A percentile compares a stretch with the other conserved stretches of the same genome.
These are phyloP conservation scores for Macrotis lagotis DNA, from an alignment of 2,113 vertebrate genomes.

Conservation along the genomic window DNA sequence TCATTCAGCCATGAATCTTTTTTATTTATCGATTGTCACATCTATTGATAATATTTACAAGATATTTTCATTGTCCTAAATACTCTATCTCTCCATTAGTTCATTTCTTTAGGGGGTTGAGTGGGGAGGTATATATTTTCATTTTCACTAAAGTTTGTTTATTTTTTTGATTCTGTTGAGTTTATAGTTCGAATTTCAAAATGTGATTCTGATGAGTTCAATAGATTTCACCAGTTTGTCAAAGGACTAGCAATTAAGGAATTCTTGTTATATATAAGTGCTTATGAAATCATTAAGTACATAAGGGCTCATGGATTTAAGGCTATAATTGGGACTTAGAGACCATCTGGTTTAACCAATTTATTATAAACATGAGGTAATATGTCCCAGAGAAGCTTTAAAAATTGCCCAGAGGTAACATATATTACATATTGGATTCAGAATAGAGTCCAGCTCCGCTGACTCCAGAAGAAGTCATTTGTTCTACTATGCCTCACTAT, in stretches of 20 bases:
- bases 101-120: no score
- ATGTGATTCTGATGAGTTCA: background rate
- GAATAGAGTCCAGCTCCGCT: background rate
- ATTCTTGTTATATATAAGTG: background rate
- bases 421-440: no score
- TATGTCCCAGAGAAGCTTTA: background rate
- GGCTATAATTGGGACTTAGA: background rate
- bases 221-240: background rate
- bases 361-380: background rate
- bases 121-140: no score
- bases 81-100: no score
- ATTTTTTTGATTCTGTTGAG: background rate
- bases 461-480: background rate
- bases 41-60: no score
- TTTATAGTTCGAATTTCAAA: background rate
- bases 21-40: no score
- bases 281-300: background rate
- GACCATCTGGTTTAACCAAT: background rate
- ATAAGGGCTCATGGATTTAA: background rate
- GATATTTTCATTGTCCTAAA: no score
- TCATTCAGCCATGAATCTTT: no score
- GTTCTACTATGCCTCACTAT: background rate
- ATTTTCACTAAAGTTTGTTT: background rate
- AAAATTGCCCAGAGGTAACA: background rate
- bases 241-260: background rate